Evolutionary conservation across 2,797 vertebrate species (phyloP).

Genomic region (Microhierax caerulescens): DNA sequence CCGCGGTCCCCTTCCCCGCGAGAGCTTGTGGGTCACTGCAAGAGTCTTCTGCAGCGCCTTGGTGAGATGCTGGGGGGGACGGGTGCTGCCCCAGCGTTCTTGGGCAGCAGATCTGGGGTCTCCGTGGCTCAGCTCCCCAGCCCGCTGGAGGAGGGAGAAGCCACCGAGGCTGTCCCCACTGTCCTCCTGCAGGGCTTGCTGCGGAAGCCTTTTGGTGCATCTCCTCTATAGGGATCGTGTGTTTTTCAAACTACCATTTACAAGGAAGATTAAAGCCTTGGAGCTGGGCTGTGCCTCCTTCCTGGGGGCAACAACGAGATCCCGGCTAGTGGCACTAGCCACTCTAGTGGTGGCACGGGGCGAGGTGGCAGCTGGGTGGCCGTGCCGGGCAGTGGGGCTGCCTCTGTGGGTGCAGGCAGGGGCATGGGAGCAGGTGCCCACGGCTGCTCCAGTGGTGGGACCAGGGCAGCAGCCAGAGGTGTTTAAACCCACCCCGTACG

Average conservation of each 20-base stretch:
- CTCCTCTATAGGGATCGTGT: not conserved
- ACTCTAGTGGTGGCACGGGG: not conserved
- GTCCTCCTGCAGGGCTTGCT: not conserved
- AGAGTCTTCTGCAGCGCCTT: accelerated
- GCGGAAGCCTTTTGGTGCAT: not conserved
- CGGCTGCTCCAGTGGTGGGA: accelerated
- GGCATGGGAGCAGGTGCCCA: not conserved
- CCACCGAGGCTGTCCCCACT: not conserved
- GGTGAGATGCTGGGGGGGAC: accelerated
- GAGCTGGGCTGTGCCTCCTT: not conserved
- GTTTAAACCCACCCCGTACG: accelerated
- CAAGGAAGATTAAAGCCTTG: not conserved
- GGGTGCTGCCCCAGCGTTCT: accelerated
- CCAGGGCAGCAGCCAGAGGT: not conserved
- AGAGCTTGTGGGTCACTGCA: not conserved
- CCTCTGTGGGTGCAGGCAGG: not conserved
- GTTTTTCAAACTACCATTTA: not conserved
- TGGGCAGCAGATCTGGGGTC: not conserved
- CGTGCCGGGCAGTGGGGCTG: not conserved
- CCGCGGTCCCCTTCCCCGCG: accelerated
- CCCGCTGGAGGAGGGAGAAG: not conserved
- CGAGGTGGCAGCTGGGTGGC: not conserved
- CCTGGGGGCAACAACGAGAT: accelerated
- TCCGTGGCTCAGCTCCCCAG: accelerated
- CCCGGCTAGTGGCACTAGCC: accelerated